Base-by-base conservation (phyloP, 2,888 invertebrate species). In the Pardosa pseudoannulata region DNA sequence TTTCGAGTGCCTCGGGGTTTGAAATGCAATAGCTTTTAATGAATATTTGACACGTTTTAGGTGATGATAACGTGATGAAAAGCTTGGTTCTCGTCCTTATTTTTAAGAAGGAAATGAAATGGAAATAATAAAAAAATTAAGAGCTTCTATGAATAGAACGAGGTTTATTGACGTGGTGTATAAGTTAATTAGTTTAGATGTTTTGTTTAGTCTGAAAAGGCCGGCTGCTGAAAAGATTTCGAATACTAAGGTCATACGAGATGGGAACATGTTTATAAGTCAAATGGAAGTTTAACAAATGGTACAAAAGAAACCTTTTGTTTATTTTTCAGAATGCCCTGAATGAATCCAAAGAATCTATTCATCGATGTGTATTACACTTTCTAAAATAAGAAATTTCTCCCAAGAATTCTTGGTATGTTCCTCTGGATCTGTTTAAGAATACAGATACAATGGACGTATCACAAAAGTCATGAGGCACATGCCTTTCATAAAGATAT, bases 41-140 rank as follows among this genome's bases (percentile, higher is more conserved):
- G 56, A 56, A 56, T 56, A 56, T 56, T 56, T 56, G 56, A 56
- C 56, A 56, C 56, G 56, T 23, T 56, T 23, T 19, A 23, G 41
- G 23, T 23, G 56, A n/a, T n/a, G n/a, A 56, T 23, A 56, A 19
- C 56, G 16, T 23, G 23, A 56, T 56, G 56, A 56, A 56, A 56
- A 56, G 56, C 1, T 3, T 19, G 7, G 56, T 46, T 46, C 16
- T 46, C 41, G 1, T 46, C 1, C 9, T 46, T 46, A 46, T 46
- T 46, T 46, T 46, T 46, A 13, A 46, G 16, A 46, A n/a, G 41
- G 41, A 46, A 46, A 46, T 46, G 16, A 46, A n/a, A 16, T n/a
- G n/a, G n/a, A n/a, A n/a, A n/a, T n/a, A n/a, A 46, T 46, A 46
- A 13, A 46, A 13, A 5, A 2, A 2, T 9, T 5, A 2, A 16